Conservation (phyloP, 2,797 vertebrate genomes). For the Linurgus olivaceus region DNA sequence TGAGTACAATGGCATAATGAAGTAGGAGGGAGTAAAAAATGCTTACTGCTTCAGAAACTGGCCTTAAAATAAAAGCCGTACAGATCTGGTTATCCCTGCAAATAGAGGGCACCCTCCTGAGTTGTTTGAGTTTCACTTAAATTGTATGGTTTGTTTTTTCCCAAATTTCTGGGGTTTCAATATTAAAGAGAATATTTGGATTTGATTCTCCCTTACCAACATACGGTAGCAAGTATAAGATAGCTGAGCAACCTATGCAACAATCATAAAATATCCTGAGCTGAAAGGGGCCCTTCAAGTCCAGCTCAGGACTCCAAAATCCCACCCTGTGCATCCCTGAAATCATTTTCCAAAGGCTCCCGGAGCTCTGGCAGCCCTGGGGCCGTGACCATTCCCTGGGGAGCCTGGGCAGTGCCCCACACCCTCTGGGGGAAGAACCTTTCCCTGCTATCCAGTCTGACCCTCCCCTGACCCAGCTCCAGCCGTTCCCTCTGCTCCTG, state of each 20-base stretch:
- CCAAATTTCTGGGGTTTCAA: constrained; percentile 46
- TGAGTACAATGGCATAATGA: constrained; percentile 65
- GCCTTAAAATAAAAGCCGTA: constrained; percentile 61
- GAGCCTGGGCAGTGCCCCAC: rapidly evolving
- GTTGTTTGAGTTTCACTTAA: constrained; percentile 52
- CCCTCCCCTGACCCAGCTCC: not conserved
- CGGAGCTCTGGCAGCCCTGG: not conserved
- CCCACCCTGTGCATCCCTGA: not conserved
- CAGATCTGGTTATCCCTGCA: constrained; percentile 56
- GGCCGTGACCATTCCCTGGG: not conserved
- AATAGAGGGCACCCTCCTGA: constrained; percentile 65
- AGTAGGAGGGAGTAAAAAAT: constrained; percentile 58
- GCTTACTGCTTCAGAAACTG: constrained; percentile 64
- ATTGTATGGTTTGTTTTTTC: constrained; percentile 48
- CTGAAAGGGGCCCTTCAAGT: rapidly evolving
- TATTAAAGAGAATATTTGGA: constrained; percentile 51
- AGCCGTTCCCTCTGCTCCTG: rapidly evolving
- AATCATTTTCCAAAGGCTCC: rapidly evolving
- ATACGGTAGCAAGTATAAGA: not conserved
- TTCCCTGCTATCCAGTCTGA: rapidly evolving
- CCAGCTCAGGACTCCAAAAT: not conserved
- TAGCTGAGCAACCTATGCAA: not conserved
- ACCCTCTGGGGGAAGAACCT: not conserved
- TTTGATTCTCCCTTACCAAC: not conserved
- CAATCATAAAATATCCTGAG: not conserved